These are phyloP conservation scores for Oegoconia quadripuncta DNA, from an alignment of 2,888 invertebrate species.

Conservation along the genomic window DNA sequence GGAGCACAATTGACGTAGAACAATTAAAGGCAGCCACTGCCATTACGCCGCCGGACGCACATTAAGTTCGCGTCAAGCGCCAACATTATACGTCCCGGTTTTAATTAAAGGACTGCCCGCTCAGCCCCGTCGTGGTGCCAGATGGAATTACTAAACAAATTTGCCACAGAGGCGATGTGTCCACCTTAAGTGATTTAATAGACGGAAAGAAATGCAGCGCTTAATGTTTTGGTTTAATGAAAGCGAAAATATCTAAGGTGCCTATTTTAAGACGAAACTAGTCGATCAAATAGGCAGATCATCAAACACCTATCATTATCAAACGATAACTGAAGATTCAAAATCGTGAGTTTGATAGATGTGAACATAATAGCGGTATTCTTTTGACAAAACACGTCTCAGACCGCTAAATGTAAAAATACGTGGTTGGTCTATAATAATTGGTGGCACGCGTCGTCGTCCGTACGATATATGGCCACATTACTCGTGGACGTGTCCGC, in stretches of 20 bases:
- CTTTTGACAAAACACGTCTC: slow-evolving; percentile 7
- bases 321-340: no score
- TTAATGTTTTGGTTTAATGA: slow-evolving; percentile 32
- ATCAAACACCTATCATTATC: no score
- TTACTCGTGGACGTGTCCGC: slow-evolving; percentile 75
- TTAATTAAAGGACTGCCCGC: slow-evolving; percentile 77
- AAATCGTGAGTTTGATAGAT: no score
- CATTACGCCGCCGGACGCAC: slow-evolving; percentile 71
- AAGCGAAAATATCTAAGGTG: slow-evolving; percentile 26
- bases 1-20: slow-evolving; percentile 66
- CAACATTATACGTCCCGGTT: slow-evolving; percentile 70
- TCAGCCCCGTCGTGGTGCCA: slow-evolving; percentile 44
- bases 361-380: not conserved
- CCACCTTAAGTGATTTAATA: slow-evolving; percentile 80
- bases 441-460: slow-evolving; percentile 63
- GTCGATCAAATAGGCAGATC: no score
- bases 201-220: slow-evolving; percentile 74
- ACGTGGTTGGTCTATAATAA: slow-evolving; percentile 55
- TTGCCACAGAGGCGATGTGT: slow-evolving; percentile 73
- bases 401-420: slow-evolving; percentile 25
- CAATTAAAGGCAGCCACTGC: slow-evolving; percentile 66
- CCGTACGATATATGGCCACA: slow-evolving; percentile 75
- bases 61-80: slow-evolving; percentile 71
- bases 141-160: slow-evolving; percentile 79
- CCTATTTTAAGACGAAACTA: no score